phyloP scores from a whole-genome alignment of 2,888 invertebrate species.

The Esperia sulphurella region DNA sequence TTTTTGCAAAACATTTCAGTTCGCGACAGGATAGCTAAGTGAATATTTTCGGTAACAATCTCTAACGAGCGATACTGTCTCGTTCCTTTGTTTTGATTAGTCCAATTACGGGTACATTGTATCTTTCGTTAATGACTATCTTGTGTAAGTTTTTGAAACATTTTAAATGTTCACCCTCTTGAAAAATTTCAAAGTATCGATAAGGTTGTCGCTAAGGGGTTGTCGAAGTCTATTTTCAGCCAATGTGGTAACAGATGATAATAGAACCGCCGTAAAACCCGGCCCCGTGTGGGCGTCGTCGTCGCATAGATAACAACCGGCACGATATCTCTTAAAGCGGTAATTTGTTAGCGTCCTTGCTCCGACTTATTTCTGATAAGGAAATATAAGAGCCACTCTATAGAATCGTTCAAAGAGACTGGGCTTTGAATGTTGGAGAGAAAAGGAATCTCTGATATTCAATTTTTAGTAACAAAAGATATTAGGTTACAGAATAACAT shows the following conservation, averaged over 20 bases:
- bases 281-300: conserved; percentile 55
- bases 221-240: conserved; percentile 62
- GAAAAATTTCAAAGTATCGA: conserved; percentile 34
- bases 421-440: conserved; percentile 11
- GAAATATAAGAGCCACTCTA: conserved; percentile 32
- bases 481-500: too few relatives aligned
- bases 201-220: conserved; percentile 33
- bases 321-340: conserved; percentile 59
- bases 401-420: conserved; percentile 33
- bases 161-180: conserved; percentile 24
- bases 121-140: too few relatives aligned
- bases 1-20: conserved; percentile 74
- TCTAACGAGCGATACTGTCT: conserved; percentile 39
- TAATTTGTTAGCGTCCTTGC: conserved; percentile 63
- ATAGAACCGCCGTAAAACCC: conserved; percentile 58
- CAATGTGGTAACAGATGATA: conserved; percentile 66
- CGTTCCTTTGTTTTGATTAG: conserved; percentile 34
- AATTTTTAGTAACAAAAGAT: too few relatives aligned
- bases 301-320: conserved; percentile 52
- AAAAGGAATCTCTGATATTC: too few relatives aligned
- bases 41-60: conserved; percentile 71
- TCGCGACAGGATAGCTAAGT: conserved; percentile 39
- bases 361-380: conserved; percentile 46
- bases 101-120: too few relatives aligned
- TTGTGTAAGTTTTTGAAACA: background rate